Evolutionary conservation across 1,140 invertebrate species (phyloP).

Genomic region (Onthophagus taurus): DNA sequence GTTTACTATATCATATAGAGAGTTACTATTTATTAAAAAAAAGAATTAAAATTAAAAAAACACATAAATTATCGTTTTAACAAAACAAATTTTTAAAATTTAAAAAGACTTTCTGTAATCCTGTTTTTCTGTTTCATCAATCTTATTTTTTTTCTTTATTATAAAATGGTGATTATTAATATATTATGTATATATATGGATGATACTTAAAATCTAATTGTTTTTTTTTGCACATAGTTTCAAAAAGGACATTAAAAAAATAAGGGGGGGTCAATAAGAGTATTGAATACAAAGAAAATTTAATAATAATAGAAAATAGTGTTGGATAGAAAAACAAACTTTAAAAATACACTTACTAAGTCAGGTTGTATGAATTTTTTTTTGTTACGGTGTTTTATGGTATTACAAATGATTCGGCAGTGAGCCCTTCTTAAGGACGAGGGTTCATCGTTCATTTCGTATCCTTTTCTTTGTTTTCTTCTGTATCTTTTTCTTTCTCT

Average conservation of each 20-base stretch:
- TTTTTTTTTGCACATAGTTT: constrained; percentile 22
- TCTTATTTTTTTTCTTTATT: constrained; percentile 14
- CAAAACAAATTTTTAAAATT: too few relatives aligned
- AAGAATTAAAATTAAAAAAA: too few relatives aligned
- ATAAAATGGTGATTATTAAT: constrained; percentile 22
- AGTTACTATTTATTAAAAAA: too few relatives aligned
- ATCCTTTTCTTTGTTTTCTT: constrained; percentile 66
- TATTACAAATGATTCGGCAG: constrained; percentile 30
- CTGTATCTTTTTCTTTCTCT: constrained; percentile 55
- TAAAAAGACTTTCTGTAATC: too few relatives aligned
- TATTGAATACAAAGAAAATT: constrained; percentile 14
- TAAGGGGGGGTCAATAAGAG: too few relatives aligned
- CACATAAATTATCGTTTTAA: too few relatives aligned
- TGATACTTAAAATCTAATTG: constrained; percentile 16
- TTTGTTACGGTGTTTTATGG: background rate
- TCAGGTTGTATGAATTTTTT: background rate
- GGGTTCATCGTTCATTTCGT: constrained; percentile 44
- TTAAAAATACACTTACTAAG: too few relatives aligned
- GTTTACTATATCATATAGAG: too few relatives aligned
- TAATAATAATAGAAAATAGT: constrained; percentile 9
- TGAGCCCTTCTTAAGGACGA: constrained; percentile 19
- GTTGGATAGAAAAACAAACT: too few relatives aligned
- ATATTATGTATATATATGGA: constrained; percentile 18
- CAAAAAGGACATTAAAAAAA: too few relatives aligned
- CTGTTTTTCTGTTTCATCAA: constrained; percentile 10